Percentiles rank a stretch among this genome's conserved stretches.
Conservation (phyloP, 2,797 vertebrate species). For the Lacerta agilis region DNA sequence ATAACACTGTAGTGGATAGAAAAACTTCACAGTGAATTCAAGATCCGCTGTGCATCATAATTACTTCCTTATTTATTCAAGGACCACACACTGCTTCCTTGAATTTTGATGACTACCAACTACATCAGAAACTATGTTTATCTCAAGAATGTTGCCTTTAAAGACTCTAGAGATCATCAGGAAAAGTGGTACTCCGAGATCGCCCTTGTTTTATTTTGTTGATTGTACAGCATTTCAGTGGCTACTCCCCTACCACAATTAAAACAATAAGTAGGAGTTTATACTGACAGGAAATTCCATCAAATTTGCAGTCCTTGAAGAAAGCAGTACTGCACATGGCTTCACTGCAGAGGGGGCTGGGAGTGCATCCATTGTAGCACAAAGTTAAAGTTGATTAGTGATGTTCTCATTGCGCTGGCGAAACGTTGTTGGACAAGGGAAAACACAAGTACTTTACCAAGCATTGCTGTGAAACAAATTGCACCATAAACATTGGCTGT, state of each 20-base stretch:
- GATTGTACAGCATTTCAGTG: background rate
- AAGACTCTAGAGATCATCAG: background rate
- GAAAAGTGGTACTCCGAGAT: background rate
- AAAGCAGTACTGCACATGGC: background rate
- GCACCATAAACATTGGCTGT: no score
- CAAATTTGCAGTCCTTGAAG: background rate
- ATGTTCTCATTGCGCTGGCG: no score
- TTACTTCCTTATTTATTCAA: background rate
- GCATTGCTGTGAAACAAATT: no score
- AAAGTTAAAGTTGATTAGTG: no score
- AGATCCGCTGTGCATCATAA: conserved; percentile 11
- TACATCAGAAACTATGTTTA: background rate
- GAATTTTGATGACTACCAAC: background rate
- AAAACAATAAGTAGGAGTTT: background rate
- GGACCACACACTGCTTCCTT: background rate
- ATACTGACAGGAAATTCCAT: background rate
- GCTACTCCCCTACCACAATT: background rate
- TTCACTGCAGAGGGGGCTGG: background rate
- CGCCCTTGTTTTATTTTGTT: background rate
- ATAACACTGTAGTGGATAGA: background rate
- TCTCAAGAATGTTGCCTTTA: background rate
- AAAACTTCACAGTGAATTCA: background rate
- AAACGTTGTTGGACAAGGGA: no score
- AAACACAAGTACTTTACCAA: no score
- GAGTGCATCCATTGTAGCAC: no score